Percentiles rank a stretch among this genome's conserved stretches.
These are phyloP conservation scores for Hippocampus kuda DNA, from an alignment of 2,797 vertebrate genomes.

Conservation along the genomic window DNA sequence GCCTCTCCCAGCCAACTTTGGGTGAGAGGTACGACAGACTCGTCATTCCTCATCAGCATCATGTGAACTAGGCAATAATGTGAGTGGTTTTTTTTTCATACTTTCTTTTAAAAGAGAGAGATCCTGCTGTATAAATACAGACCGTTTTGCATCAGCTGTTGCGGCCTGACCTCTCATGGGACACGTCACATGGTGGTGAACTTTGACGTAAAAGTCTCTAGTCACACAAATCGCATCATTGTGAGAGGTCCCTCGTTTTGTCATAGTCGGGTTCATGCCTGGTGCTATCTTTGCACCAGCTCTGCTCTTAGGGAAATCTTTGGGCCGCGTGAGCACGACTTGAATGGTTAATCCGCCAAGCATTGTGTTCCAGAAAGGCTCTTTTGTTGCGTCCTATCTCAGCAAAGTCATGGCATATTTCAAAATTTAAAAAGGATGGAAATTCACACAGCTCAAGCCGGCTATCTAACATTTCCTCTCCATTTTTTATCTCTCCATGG, in stretches of 20 bases:
- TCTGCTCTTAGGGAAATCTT: background rate
- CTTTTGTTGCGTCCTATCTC: constrained; percentile 3
- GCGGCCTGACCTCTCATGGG: background rate
- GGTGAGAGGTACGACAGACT: background rate
- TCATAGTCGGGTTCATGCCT: constrained; percentile 2
- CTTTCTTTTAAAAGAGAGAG: background rate
- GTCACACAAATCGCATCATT: background rate
- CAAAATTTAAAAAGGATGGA: background rate
- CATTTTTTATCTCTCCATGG: background rate
- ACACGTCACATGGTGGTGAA: background rate
- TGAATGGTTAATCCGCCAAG: background rate
- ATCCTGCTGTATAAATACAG: background rate
- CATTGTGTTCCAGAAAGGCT: background rate
- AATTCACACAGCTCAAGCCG: background rate
- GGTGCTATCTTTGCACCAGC: background rate
- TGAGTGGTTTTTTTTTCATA: background rate
- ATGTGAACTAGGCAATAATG: background rate
- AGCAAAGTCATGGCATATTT: constrained; percentile 5
- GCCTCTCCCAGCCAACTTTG: background rate
- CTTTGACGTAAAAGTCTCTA: background rate
- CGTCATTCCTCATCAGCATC: background rate
- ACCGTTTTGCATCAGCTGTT: too few relatives aligned
- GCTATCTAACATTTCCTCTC: background rate
- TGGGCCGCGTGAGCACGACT: background rate
- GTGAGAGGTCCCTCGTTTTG: background rate